Evolutionary conservation across 2,888 invertebrate genomes (phyloP), one percentile per base, ranked within the genome.

Genomic region (Phortica okadai): DNA sequence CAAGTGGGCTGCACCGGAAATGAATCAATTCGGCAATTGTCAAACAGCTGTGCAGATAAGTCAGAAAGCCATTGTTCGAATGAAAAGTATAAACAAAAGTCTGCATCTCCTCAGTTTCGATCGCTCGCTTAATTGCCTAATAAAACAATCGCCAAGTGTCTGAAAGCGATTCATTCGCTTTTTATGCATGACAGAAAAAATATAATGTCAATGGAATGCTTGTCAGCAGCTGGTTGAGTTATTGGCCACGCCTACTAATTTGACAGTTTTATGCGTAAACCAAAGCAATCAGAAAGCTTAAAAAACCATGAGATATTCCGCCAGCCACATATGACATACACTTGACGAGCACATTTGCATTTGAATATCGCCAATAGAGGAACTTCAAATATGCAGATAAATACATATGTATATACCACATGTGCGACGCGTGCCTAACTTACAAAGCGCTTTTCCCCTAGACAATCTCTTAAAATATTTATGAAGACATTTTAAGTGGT

Each of bases 251-350:
- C 81, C 78, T 76, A 80, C 85, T 85, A 85, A 87, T 85, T 84
- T 87, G 85, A 85, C 85, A 85, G 85, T 85, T 85, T 85, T 82
- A 85, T 85, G 83, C 79, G 79, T 80, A 83, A 82, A 59, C 69
- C 70, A 62, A 62, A 62, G 25, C 59, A 21, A 10, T 10, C 59
- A 10, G 16, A 62, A 62, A 1, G 16, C 21, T 25, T 62, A 50
- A 50, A 11, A 50, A 50, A 5, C 50, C 50, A 50, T 50, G 50
- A 11, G 50, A 50, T 11, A 11, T 14, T 50, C 10, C 14, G 50
- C 5, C 8, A 11, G 10, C 14, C 10, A 50, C 50, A 50, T 2
- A 8, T 50, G 50, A 50, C 14, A 8, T 50, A 14, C 8, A 8
- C 8, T 50, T 8, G 10, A 8, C 50, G 50, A 50, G 14, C 8